Percentiles rank a stretch among this genome's conserved stretches.
Evolutionary conservation across 30 jellyfish, hydroid and myxozoan species (phyloP).

Genomic region (Nemopilema nomurai): DNA sequence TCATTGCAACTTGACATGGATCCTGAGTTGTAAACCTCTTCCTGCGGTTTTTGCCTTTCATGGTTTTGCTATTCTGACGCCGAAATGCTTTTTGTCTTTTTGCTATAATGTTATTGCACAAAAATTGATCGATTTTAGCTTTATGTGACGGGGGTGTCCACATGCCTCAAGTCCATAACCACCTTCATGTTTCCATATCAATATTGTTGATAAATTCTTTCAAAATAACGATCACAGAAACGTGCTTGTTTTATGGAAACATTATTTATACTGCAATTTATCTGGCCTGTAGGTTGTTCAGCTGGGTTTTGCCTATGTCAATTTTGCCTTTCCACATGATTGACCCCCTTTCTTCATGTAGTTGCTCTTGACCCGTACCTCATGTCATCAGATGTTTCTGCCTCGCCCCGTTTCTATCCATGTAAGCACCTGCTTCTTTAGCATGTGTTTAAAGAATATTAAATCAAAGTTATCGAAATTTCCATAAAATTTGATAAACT

Average conservation of each 20-base stretch:
- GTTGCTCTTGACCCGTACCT: too few relatives aligned
- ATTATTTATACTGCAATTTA: too few relatives aligned
- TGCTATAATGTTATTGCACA: not conserved
- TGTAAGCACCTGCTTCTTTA: not conserved
- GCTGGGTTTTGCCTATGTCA: too few relatives aligned
- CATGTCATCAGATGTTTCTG: not conserved
- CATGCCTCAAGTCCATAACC: too few relatives aligned
- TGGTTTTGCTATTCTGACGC: not conserved
- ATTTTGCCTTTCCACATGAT: too few relatives aligned
- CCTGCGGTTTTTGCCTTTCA: not conserved
- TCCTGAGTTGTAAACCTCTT: not conserved
- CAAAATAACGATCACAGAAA: too few relatives aligned
- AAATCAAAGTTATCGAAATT: not conserved
- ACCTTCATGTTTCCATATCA: too few relatives aligned
- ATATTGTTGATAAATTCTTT: too few relatives aligned
- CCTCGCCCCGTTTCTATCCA: not conserved
- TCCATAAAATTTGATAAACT: not conserved
- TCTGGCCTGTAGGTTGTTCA: too few relatives aligned
- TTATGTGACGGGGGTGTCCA: not conserved
- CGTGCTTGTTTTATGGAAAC: too few relatives aligned
- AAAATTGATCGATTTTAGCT: not conserved
- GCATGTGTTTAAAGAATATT: not conserved
- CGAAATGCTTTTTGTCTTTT: not conserved
- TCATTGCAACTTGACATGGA: not conserved
- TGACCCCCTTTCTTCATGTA: too few relatives aligned